These are phyloP conservation scores for Aradus depressus DNA, from an alignment of 2,888 invertebrate genomes.

Conservation along the genomic window DNA sequence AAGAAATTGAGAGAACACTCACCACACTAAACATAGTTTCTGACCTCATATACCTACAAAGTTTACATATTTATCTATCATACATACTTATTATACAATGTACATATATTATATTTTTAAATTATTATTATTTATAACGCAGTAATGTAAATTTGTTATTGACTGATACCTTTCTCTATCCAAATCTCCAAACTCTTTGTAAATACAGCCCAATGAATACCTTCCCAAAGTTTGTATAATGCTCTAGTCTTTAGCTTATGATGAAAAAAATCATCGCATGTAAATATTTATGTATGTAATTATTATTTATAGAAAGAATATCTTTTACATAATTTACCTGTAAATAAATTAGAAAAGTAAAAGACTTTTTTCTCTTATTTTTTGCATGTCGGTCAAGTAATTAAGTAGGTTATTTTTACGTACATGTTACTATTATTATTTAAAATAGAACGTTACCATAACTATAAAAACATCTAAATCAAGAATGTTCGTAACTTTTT, in stretches of 20 bases:
- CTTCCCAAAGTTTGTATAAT: slow-evolving; percentile 27
- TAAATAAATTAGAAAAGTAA: no score
- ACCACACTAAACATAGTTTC: slow-evolving; percentile 17
- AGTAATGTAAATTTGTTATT: neutral
- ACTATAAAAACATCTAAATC: no score
- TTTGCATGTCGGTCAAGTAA: no score
- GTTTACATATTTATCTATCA: neutral
- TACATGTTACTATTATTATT: no score
- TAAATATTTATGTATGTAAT: neutral
- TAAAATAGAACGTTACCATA: no score
- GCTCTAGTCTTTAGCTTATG: slow-evolving; percentile 7
- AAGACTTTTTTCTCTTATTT: no score
- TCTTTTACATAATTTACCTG: no score
- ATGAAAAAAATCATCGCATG: neutral
- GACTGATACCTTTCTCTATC: slow-evolving; percentile 4
- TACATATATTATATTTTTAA: neutral
- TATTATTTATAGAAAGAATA: neutral
- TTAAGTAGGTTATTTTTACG: no score
- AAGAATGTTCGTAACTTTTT: no score
- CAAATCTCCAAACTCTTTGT: slow-evolving; percentile 12
- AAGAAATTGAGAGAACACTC: slow-evolving; percentile 7
- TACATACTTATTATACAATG: neutral
- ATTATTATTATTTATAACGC: neutral
- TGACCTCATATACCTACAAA: slow-evolving; percentile 1
- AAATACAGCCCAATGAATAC: slow-evolving; percentile 26